phyloP scores from a whole-genome alignment of 2,888 invertebrate species.

The Acrobeloides nanus region DNA sequence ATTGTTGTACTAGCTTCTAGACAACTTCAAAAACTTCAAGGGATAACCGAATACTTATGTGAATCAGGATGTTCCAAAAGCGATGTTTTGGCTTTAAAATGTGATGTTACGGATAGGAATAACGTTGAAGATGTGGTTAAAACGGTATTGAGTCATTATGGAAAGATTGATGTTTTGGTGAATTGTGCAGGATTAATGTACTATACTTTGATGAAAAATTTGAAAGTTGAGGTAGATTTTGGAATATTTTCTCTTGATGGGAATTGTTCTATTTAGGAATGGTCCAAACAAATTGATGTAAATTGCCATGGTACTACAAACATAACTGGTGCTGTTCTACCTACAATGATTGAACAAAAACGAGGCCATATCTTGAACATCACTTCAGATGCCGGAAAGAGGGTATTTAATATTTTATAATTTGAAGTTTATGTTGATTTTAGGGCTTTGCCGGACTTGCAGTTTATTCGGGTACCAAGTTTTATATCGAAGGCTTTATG shows the following conservation, averaged over 20 bases:
- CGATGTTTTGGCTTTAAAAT: conserved; percentile 44
- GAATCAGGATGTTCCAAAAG: conserved; percentile 7
- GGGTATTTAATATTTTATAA: conserved; percentile 16
- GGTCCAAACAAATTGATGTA: conserved; percentile 55
- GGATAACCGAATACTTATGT: conserved; percentile 22
- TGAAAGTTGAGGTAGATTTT: conserved; percentile 53
- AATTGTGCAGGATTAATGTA: conserved; percentile 57
- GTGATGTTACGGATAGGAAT: conserved; percentile 54
- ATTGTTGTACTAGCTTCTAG: conserved; percentile 56
- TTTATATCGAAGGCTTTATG: conserved; percentile 56
- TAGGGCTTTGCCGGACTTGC: conserved; percentile 54
- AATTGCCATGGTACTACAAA: conserved; percentile 57
- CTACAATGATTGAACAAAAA: conserved; percentile 54
- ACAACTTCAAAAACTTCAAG: conserved; percentile 40
- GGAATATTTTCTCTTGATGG: conserved; percentile 24
- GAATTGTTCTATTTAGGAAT: conserved; percentile 35
- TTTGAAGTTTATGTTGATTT: conserved; percentile 3
- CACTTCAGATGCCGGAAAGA: conserved; percentile 56
- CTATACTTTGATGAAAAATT: conserved; percentile 55
- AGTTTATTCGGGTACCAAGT: conserved; percentile 57
- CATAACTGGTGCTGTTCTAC: conserved; percentile 54
- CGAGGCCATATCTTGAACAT: conserved; percentile 56
- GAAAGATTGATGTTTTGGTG: conserved; percentile 53
- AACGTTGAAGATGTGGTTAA: conserved; percentile 30
- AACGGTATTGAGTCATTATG: conserved; percentile 18